phyloP scores from a whole-genome alignment of 2,113 vertebrate genomes.

The Bothrops jararaca region DNA sequence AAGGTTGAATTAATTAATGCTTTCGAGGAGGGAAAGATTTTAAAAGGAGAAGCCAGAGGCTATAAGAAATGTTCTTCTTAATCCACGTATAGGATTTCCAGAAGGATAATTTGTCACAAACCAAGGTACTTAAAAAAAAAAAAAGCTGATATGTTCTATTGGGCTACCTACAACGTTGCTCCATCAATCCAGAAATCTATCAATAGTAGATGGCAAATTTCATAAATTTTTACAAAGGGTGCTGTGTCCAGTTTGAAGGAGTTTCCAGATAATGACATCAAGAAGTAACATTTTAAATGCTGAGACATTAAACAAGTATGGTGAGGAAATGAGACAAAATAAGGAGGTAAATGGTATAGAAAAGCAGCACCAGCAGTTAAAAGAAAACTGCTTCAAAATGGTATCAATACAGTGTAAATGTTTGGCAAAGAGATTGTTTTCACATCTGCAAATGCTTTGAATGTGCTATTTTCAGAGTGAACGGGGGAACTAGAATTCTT shows the following conservation, averaged over 20 bases:
- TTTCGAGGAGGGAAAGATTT: constrained; percentile 2
- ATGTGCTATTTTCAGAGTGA: not conserved
- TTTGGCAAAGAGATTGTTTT: not conserved
- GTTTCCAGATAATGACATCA: not conserved
- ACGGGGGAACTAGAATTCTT: not conserved
- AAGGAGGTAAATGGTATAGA: not conserved
- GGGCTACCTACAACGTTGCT: not conserved
- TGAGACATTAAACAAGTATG: not conserved
- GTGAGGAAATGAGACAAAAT: not conserved
- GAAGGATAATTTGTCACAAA: constrained; percentile 18
- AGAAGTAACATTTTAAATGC: not conserved
- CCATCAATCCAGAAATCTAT: not conserved
- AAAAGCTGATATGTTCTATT: not conserved
- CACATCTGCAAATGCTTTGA: not conserved
- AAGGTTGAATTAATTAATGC: constrained; percentile 33
- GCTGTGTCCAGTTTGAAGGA: not conserved
- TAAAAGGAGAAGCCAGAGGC: constrained; percentile 31
- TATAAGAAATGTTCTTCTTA: not conserved
- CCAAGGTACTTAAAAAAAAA: not conserved
- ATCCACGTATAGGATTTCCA: constrained; percentile 16
- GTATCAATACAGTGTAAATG: not conserved
- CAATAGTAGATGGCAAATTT: not conserved
- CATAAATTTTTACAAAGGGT: not conserved
- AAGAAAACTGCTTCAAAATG: not conserved
- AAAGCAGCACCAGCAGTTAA: not conserved